Evolutionary conservation across 2,113 vertebrate genomes (phyloP).

Genomic region (Macquaria australasica): DNA sequence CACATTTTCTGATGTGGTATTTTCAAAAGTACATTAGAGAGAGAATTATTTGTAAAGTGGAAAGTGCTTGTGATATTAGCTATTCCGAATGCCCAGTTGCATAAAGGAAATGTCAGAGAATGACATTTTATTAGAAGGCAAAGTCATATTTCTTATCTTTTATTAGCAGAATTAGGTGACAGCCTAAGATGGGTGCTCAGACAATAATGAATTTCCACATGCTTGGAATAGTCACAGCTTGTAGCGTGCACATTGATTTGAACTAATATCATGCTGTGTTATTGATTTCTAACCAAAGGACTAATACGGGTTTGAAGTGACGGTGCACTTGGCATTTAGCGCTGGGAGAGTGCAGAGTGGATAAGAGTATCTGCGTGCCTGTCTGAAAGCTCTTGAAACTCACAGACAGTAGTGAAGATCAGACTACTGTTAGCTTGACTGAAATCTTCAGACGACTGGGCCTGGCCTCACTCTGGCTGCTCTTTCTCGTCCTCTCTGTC

Average conservation of each 20-base stretch:
- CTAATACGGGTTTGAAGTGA: conserved; percentile 81
- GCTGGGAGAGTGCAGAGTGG: conserved; percentile 66
- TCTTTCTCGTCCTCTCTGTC: conserved; percentile 61
- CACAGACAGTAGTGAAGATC: conserved; percentile 71
- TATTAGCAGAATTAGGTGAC: conserved; percentile 81
- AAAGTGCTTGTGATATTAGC: conserved; percentile 66
- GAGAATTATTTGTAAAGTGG: conserved; percentile 69
- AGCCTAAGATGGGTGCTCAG: conserved; percentile 65
- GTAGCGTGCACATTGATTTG: conserved; percentile 75
- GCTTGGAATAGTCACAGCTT: conserved; percentile 72
- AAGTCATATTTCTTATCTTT: conserved; percentile 79
- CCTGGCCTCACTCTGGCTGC: conserved; percentile 65
- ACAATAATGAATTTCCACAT: conserved; percentile 77
- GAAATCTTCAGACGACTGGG: conserved; percentile 65
- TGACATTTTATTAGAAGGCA: conserved; percentile 83
- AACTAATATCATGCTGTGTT: conserved; percentile 83
- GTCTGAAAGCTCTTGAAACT: conserved; percentile 73
- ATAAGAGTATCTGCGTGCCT: conserved; percentile 69
- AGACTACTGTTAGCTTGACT: conserved; percentile 69
- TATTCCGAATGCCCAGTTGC: conserved; percentile 70
- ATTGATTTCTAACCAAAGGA: conserved; percentile 82
- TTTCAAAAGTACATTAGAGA: conserved; percentile 75
- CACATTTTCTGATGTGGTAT: conserved; percentile 70
- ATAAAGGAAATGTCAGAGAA: conserved; percentile 82
- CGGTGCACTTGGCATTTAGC: conserved; percentile 76